Conservation (phyloP, 2,888 invertebrate genomes). For the Lypha dubia region DNA sequence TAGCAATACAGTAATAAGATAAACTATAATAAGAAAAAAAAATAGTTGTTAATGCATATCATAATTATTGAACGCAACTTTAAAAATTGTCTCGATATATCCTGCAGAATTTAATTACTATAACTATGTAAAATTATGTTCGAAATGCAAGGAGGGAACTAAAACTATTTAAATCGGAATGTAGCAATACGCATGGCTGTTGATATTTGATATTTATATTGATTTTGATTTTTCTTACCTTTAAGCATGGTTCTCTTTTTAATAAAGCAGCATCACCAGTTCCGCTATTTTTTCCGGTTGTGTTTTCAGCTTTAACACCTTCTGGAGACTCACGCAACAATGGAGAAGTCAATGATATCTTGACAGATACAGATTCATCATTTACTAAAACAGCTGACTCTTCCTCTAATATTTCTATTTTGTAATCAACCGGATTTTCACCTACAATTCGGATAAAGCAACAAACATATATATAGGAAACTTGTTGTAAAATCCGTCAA, state of each 20-base stretch:
- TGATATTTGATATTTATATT: neutral
- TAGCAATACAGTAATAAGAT: no score
- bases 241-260: constrained; percentile 99
- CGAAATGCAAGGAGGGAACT: no score
- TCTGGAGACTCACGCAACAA: constrained; percentile 91
- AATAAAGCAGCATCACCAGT: constrained; percentile 92
- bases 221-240: constrained; percentile 72
- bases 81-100: no score
- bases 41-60: no score
- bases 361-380: constrained; percentile 91
- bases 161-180: no score
- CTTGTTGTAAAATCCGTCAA: neutral
- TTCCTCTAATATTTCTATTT: constrained; percentile 91
- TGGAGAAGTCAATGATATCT: constrained; percentile 96
- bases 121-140: no score
- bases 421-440: constrained; percentile 85
- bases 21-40: no score
- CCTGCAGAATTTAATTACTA: no score
- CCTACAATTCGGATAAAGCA: constrained; percentile 76
- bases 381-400: constrained; percentile 93
- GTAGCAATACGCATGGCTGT: neutral
- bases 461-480: constrained; percentile 20
- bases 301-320: constrained; percentile 74
- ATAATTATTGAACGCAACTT: no score
- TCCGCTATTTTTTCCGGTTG: constrained; percentile 86